Conservation (phyloP, 37 sponge, comb jelly and placozoan species). For the Cladorhizidae sp. region DNA sequence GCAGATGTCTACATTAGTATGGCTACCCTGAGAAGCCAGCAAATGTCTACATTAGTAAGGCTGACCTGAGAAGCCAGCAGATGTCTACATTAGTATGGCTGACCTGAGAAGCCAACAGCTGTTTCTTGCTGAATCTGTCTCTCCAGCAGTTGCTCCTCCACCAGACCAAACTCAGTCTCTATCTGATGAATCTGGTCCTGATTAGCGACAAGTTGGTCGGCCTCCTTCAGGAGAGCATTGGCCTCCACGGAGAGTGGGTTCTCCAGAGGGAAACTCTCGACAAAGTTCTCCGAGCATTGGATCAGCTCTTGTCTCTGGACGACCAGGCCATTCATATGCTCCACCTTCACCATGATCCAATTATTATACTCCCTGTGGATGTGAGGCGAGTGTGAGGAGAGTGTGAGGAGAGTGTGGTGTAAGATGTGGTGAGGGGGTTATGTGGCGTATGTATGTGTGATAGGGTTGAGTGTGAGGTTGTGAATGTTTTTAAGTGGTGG, state of each 20-base stretch:
- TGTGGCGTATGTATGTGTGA: neutral
- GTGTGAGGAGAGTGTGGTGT: conserved; percentile 33
- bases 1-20: too few relatives aligned
- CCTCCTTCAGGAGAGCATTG: conserved; percentile 19
- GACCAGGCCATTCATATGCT: conserved; percentile 24
- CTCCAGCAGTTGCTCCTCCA: conserved; percentile 39
- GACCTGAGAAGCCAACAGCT: conserved; percentile 1
- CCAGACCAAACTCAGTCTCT: conserved; percentile 16
- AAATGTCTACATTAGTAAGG: too few relatives aligned
- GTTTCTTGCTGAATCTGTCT: conserved; percentile 23
- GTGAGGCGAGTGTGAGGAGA: conserved; percentile 31
- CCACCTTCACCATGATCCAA: conserved; percentile 29
- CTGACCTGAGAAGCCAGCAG: too few relatives aligned
- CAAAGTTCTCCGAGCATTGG: conserved; percentile 1
- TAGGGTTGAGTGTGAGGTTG: neutral
- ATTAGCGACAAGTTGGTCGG: conserved; percentile 19
- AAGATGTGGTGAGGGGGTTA: neutral
- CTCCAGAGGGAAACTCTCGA: conserved; percentile 32
- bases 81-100: too few relatives aligned
- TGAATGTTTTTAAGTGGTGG: too few relatives aligned
- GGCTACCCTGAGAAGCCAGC: too few relatives aligned
- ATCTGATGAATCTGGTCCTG: conserved; percentile 28
- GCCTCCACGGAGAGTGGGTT: conserved; percentile 9
- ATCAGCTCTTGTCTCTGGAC: conserved; percentile 14
- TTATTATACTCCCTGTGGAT: conserved; percentile 29